These are phyloP conservation scores for Varecia variegata DNA, from an alignment of 2,797 vertebrate species.

Conservation along the genomic window DNA sequence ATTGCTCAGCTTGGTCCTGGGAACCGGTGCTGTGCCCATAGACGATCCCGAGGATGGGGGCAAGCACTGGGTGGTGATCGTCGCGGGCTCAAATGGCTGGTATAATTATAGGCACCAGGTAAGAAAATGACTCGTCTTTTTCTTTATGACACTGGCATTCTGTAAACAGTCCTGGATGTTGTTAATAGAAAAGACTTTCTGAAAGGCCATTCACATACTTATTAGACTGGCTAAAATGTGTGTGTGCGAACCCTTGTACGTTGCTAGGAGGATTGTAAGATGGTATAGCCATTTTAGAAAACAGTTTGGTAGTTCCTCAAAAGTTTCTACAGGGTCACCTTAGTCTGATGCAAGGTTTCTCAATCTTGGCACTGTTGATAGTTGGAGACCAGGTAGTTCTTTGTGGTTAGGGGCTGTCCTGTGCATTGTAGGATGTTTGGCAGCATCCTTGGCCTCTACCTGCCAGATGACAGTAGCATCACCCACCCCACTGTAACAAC, in stretches of 20 bases:
- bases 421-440: neutral
- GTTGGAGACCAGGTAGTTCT: neutral
- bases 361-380: accelerated
- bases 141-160: neutral
- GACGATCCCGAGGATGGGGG: slow-evolving; percentile 85
- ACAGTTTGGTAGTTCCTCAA: neutral
- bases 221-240: neutral
- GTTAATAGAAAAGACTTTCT: neutral
- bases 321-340: neutral
- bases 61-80: slow-evolving; percentile 96
- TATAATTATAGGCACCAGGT: slow-evolving; percentile 99
- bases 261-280: neutral
- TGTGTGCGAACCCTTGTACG: neutral
- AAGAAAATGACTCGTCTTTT: slow-evolving; percentile 44
- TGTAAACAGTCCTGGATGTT: accelerated
- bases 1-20: slow-evolving; percentile 83
- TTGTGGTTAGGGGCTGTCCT: neutral
- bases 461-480: neutral
- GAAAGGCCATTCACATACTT: neutral
- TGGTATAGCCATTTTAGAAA: neutral
- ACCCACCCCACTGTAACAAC: neutral
- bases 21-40: slow-evolving; percentile 71
- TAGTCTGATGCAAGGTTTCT: neutral
- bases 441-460: neutral
- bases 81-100: slow-evolving; percentile 95